phyloP scores from a whole-genome alignment of 2,113 vertebrate genomes.

The Malurus cyaneus region DNA sequence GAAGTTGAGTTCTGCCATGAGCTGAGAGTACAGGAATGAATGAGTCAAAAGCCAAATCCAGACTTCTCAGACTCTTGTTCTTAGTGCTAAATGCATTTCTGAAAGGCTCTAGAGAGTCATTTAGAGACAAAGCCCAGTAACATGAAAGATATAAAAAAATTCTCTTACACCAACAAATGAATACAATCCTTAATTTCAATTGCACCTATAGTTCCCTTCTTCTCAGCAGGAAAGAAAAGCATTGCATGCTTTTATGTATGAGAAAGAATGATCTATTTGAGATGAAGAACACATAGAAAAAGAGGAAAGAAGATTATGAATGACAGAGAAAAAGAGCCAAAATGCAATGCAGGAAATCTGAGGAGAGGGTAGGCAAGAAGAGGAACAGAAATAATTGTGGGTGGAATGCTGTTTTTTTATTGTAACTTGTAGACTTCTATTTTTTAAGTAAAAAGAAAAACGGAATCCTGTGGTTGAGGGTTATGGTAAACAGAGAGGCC shows the following conservation, averaged over 20 bases:
- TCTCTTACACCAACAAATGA: not conserved
- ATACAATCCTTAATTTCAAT: not conserved
- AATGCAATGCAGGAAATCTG: not conserved
- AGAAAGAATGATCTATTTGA: not conserved
- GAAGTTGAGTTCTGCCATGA: not conserved
- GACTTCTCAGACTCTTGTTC: not conserved
- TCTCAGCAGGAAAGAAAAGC: not conserved
- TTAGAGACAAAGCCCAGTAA: not conserved
- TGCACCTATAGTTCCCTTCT: not conserved
- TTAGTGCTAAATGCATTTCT: not conserved
- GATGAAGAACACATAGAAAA: not conserved
- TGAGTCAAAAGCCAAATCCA: not conserved
- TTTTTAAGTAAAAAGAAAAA: not conserved
- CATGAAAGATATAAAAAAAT: not conserved
- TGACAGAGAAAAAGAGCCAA: not conserved
- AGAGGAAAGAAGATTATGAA: not conserved
- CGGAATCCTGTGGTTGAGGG: not conserved
- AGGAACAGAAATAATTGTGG: conserved; percentile 2
- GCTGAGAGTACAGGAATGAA: not conserved
- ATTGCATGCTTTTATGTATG: not conserved
- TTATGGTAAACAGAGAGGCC: not conserved
- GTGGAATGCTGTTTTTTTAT: not conserved
- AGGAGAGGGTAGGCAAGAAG: not conserved
- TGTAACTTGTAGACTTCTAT: not conserved
- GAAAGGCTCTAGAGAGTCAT: not conserved